Conservation (phyloP, 1,140 invertebrate species). For the Octopus bimaculoides region DNA sequence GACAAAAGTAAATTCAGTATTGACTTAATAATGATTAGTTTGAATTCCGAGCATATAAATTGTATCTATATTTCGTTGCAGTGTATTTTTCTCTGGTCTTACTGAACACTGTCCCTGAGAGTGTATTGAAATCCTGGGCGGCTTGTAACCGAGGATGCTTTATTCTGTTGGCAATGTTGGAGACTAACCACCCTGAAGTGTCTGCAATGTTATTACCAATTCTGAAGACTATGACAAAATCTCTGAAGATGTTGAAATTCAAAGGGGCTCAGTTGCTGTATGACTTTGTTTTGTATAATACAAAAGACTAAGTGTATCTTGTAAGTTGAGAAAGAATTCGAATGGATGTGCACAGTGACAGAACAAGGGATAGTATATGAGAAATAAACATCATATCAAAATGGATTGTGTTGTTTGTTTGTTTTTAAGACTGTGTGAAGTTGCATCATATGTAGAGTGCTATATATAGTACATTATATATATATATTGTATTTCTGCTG, state of each 20-base stretch:
- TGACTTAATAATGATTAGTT: no score
- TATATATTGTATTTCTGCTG: no score
- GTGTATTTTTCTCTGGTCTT: slow-evolving; percentile 51
- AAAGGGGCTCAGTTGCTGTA: slow-evolving; percentile 51
- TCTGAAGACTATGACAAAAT: slow-evolving; percentile 39
- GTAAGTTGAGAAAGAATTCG: no score
- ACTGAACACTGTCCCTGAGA: slow-evolving; percentile 41
- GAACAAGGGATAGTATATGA: no score
- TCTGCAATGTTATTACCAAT: slow-evolving; percentile 37
- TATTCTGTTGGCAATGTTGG: slow-evolving; percentile 49
- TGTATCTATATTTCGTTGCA: slow-evolving; percentile 31
- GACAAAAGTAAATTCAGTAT: no score
- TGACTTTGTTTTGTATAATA: slow-evolving; percentile 3
- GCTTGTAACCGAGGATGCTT: slow-evolving; percentile 57
- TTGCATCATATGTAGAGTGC: no score
- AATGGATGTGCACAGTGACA: no score
- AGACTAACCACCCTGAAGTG: slow-evolving; percentile 44
- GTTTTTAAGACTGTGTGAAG: no score
- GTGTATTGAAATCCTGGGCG: slow-evolving; percentile 51
- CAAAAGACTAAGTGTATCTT: not conserved
- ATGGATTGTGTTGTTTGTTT: no score
- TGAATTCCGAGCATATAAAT: no score
- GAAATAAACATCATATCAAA: no score
- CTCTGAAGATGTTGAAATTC: slow-evolving; percentile 51
- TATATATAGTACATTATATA: no score